Conservation (phyloP, 1,140 invertebrate species). For the Lithobius niger region DNA sequence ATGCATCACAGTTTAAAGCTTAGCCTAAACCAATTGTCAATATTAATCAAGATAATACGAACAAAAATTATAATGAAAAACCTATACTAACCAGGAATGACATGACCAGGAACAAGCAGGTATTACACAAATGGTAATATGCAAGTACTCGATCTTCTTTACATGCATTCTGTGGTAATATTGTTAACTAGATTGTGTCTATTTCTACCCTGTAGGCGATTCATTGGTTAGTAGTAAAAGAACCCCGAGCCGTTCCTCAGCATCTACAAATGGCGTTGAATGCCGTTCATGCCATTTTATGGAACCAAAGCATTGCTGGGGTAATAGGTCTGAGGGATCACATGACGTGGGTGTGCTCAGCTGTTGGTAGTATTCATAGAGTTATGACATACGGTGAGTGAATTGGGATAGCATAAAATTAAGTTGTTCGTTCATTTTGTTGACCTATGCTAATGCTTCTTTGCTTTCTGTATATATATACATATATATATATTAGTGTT, state of each 20-base stretch:
- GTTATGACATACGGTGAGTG: background rate
- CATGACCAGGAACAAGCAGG: too few relatives aligned
- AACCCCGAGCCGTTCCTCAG: constrained; percentile 25
- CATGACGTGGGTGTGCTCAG: constrained; percentile 29
- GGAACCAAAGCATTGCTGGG: constrained; percentile 25
- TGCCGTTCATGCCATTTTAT: constrained; percentile 28
- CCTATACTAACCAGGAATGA: too few relatives aligned
- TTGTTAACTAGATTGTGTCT: too few relatives aligned
- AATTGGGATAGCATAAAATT: background rate
- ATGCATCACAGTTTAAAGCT: too few relatives aligned
- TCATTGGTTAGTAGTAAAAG: constrained; percentile 26
- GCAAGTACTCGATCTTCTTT: too few relatives aligned
- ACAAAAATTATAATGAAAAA: too few relatives aligned
- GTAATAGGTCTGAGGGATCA: constrained; percentile 28
- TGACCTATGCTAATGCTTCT: background rate
- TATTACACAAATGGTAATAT: too few relatives aligned
- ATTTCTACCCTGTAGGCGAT: constrained; percentile 26
- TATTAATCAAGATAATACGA: too few relatives aligned
- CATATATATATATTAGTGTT: constrained; percentile 13
- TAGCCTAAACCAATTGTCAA: too few relatives aligned
- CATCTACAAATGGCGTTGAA: constrained; percentile 27
- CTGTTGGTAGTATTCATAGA: constrained; percentile 26
- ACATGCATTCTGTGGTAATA: too few relatives aligned
- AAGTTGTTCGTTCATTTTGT: background rate
- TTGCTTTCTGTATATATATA: too few relatives aligned